Base-by-base conservation (phyloP, 2,797 vertebrate genomes). In the Aldrovandia affinis region DNA sequence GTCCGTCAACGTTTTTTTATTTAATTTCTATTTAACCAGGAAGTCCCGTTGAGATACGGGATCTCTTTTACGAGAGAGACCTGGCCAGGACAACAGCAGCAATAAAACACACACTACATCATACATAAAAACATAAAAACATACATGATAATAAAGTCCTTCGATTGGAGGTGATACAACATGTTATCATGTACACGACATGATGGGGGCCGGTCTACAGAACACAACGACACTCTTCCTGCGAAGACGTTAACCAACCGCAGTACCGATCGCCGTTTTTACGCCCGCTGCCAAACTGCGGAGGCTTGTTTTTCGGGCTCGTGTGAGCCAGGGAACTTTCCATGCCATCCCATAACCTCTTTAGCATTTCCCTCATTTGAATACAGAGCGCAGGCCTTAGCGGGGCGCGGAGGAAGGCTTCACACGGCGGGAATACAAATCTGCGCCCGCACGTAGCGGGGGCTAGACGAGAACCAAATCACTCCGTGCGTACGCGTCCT, bases 401-500 rank as follows among this genome's bases (percentile, higher is more conserved):
- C 61, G 30, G 10, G 22, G 25, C 33, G 47, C 1, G 39, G 50
- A 44, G 65, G 52, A 70, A 80, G 61, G 78, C 63, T 80, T 84
- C 78, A 84, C 61, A 80, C 78, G 70, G 59, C 28, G 61, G 36
- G 10, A 80, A 55, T 70, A 70, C 25, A 30, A 57, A 84, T 81
- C 83, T 73, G 57, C 33, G 18, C 44, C 81, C 47, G 78, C 78
- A 80, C 82, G 33, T 47, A 82, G 42, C 33, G 42, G 55, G n/a
- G 54, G n/a, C n/a, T 65, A 59, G 42, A 80, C 81, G 36, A 79
- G n/a, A 75, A 78, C 65, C 85, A 59, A 88, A 86, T 86, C 44
- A 88, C 88, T 81, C 52, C 78, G n/a, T 83, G 86, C 89, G 89
- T 91, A 89, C 88, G 78, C 93, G 88, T 87, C 81, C 86, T 94